A percentile compares a stretch with the other conserved stretches of the same genome.
Evolutionary conservation across 2,797 vertebrate genomes (phyloP).

Genomic region (Mus caroli): DNA sequence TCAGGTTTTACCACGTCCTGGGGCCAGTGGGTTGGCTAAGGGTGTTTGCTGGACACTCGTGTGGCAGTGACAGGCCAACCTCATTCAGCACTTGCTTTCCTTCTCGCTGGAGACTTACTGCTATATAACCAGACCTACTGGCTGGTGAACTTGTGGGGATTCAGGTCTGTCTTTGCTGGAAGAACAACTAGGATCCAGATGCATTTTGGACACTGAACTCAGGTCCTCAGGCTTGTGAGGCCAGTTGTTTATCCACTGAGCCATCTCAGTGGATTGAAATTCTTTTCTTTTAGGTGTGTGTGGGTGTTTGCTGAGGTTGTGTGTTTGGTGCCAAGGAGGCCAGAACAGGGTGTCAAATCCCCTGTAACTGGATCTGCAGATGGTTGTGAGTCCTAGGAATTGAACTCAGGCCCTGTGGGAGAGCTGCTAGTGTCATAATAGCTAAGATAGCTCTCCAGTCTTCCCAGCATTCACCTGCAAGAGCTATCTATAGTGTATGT

Average conservation of each 20-base stretch:
- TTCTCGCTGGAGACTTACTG: background rate
- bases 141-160: background rate
- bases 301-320: background rate
- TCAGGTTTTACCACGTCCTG: background rate
- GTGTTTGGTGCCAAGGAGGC: background rate
- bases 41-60: too few species aligned
- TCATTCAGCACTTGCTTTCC: background rate
- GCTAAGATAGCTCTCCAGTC: background rate
- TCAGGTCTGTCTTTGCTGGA: background rate
- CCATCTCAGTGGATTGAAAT: background rate
- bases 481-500: background rate
- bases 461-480: background rate
- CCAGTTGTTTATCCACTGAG: background rate
- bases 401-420: background rate
- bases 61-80: background rate
- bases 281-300: background rate
- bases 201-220: background rate
- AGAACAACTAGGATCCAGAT: background rate
- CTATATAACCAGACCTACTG: too few species aligned
- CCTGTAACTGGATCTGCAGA: too few species aligned
- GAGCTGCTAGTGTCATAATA: background rate
- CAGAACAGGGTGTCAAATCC: background rate
- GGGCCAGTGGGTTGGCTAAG: background rate
- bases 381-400: background rate
- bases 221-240: background rate